phyloP scores from a whole-genome alignment of 1,140 invertebrate genomes.

The Drosophila subpulchrella region DNA sequence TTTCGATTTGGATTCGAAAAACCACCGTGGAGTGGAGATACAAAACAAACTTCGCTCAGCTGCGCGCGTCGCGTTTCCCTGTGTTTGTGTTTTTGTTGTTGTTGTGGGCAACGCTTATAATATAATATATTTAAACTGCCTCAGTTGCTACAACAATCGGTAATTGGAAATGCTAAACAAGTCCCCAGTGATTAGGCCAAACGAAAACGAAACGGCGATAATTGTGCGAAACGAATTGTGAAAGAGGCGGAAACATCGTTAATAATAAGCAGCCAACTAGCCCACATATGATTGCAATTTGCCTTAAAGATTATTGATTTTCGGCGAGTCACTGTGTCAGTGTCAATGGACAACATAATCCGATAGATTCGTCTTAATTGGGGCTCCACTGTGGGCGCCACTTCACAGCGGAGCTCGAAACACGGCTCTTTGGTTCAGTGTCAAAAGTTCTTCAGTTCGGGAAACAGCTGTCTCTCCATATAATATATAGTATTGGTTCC shows the following conservation, averaged over 20 bases:
- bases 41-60: constrained; percentile 60
- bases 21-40: constrained; percentile 9
- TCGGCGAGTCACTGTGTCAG: constrained; percentile 79
- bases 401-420: constrained; percentile 10
- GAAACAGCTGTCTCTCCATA: constrained; percentile 64
- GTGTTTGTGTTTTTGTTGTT: constrained; percentile 42
- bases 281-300: constrained; percentile 68
- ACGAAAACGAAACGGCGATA: constrained; percentile 32
- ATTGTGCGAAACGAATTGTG: constrained; percentile 34
- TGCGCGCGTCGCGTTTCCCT: constrained; percentile 69
- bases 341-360: constrained; percentile 54
- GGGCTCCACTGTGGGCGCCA: constrained; percentile 55
- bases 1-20: constrained; percentile 16
- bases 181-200: constrained; percentile 44
- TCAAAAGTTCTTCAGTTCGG: constrained; percentile 61
- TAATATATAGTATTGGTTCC: neutral
- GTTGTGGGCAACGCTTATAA: constrained; percentile 67
- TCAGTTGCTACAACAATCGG: constrained; percentile 67
- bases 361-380: constrained; percentile 30
- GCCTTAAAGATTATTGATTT: constrained; percentile 64
- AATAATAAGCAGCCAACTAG: constrained; percentile 45
- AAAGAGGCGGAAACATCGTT: constrained; percentile 42
- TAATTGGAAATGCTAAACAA: constrained; percentile 57
- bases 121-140: constrained; percentile 59
- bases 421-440: constrained; percentile 49